Percentiles rank a stretch among this genome's conserved stretches.
These are phyloP conservation scores for Tholera decimalis DNA, from an alignment of 2,888 invertebrate species.

Conservation along the genomic window DNA sequence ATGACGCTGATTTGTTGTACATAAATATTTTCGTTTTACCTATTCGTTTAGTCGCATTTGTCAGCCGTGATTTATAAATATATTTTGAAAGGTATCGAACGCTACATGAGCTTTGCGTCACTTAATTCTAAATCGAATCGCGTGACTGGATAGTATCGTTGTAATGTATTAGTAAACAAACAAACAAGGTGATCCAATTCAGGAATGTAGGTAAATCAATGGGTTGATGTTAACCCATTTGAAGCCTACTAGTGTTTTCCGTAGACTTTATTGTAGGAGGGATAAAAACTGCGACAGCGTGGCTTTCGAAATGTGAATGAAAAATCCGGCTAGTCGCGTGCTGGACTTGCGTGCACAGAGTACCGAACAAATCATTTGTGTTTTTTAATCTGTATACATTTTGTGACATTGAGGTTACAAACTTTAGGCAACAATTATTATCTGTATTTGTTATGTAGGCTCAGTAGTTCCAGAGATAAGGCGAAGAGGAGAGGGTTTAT, in stretches of 20 bases:
- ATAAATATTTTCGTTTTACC: neutral
- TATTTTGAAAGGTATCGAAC: slow-evolving; percentile 13
- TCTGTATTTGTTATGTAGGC: too few species aligned
- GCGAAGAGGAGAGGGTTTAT: too few species aligned
- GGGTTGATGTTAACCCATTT: slow-evolving; percentile 25
- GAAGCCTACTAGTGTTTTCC: neutral
- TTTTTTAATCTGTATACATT: too few species aligned
- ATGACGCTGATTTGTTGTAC: neutral
- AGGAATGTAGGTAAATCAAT: slow-evolving; percentile 11
- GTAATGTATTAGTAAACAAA: slow-evolving; percentile 61
- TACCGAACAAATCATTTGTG: too few species aligned
- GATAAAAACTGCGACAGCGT: too few species aligned
- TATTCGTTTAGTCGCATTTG: neutral
- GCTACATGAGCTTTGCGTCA: slow-evolving; percentile 15
- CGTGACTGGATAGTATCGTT: slow-evolving; percentile 66
- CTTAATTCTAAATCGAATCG: slow-evolving; percentile 57
- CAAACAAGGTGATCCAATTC: slow-evolving; percentile 36
- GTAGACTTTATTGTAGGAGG: too few species aligned
- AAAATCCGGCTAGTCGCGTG: too few species aligned
- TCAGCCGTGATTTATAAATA: neutral
- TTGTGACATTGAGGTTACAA: too few species aligned
- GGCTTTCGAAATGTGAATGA: too few species aligned
- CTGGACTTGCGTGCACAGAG: too few species aligned
- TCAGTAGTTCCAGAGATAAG: too few species aligned
- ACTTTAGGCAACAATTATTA: too few species aligned